Evolutionary conservation across 2,888 invertebrate genomes (phyloP).

Genomic region (Apotomis turbidana): DNA sequence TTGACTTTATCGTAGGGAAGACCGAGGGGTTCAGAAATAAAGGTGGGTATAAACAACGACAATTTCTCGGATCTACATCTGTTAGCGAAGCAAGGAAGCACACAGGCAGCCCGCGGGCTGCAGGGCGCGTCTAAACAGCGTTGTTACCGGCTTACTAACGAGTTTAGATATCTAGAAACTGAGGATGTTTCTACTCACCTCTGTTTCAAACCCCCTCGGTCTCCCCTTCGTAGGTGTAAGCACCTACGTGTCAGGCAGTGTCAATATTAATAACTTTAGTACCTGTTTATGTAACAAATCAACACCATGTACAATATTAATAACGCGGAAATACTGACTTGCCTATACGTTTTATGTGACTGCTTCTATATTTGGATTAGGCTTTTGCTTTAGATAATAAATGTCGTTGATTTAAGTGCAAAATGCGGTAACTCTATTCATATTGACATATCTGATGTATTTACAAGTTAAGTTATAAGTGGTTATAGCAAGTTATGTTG

Average conservation of each 20-base stretch:
- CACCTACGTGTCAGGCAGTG: background rate
- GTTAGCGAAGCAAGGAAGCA: too few species aligned
- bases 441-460: background rate
- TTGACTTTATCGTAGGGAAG: too few species aligned
- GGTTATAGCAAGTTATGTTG: constrained; percentile 2
- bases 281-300: constrained; percentile 1
- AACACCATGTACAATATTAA: background rate
- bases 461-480: background rate
- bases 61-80: too few species aligned
- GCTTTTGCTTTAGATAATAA: constrained; percentile 7
- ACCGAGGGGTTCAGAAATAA: too few species aligned
- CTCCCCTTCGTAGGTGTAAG: background rate
- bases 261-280: constrained; percentile 1
- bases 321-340: constrained; percentile 14
- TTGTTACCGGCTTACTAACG: too few species aligned
- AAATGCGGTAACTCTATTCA: background rate
- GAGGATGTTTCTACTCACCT: too few species aligned
- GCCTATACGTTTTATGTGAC: background rate
- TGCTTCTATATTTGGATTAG: constrained; percentile 15
- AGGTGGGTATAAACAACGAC: too few species aligned
- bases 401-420: background rate
- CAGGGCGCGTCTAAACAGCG: too few species aligned
- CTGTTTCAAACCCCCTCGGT: background rate
- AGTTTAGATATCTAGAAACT: too few species aligned
- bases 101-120: too few species aligned